Percentiles rank a stretch among this genome's conserved stretches.
phyloP scores from a whole-genome alignment of 2,113 vertebrate genomes.

The Carettochelys insculpta region DNA sequence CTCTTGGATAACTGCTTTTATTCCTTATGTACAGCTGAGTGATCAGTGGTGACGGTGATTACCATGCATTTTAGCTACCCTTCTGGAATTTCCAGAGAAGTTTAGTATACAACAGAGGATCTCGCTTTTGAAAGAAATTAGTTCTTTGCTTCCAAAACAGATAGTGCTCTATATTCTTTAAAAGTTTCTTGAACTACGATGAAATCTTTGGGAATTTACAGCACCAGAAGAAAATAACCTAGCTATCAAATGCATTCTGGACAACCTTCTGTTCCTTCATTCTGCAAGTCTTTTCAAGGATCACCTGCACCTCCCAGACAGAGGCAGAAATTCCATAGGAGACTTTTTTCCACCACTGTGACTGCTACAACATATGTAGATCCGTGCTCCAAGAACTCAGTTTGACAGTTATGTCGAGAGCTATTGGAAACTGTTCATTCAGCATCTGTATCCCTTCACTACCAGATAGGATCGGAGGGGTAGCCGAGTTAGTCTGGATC shows the following conservation, averaged over 20 bases:
- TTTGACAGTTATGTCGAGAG: too few relatives aligned
- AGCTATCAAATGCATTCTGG: not conserved
- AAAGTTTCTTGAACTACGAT: not conserved
- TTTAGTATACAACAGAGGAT: too few relatives aligned
- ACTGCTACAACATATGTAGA: not conserved
- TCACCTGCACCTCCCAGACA: not conserved
- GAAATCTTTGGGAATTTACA: too few relatives aligned
- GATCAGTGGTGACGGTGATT: too few relatives aligned
- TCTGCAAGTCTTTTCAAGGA: not conserved
- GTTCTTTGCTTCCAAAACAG: not conserved
- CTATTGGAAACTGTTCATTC: too few relatives aligned
- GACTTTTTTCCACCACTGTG: not conserved
- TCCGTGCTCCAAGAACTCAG: not conserved
- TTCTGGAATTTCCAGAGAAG: too few relatives aligned
- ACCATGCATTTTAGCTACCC: too few relatives aligned
- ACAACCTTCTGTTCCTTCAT: not conserved
- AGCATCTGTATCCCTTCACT: too few relatives aligned
- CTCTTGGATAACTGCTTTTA: too few relatives aligned
- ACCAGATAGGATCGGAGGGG: too few relatives aligned
- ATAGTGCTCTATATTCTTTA: not conserved
- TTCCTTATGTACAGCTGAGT: too few relatives aligned
- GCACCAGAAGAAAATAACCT: not conserved
- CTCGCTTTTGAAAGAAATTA: not conserved
- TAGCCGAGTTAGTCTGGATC: too few relatives aligned
- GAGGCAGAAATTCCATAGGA: not conserved